A percentile compares a stretch with the other conserved stretches of the same genome.
Evolutionary conservation across 1,140 invertebrate genomes (phyloP).

Genomic region (Antheraea pernyi): DNA sequence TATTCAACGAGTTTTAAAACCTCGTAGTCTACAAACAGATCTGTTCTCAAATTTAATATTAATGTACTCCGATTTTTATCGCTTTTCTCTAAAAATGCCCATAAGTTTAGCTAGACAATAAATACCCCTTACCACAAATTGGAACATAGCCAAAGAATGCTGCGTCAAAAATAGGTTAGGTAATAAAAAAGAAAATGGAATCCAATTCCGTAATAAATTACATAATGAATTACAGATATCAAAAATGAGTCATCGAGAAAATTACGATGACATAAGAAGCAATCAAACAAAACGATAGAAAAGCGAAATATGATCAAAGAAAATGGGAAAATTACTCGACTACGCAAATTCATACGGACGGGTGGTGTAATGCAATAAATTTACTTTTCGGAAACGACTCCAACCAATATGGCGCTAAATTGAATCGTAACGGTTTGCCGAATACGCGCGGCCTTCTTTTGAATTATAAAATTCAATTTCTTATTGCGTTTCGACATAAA

Average conservation of each 20-base stretch:
- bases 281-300: conserved; percentile 26
- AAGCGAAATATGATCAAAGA: conserved; percentile 44
- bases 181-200: too few relatives aligned
- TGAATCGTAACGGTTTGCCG: conserved; percentile 46
- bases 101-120: too few relatives aligned
- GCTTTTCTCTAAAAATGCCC: too few relatives aligned
- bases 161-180: too few relatives aligned
- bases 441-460: conserved; percentile 31
- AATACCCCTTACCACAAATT: too few relatives aligned
- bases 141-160: too few relatives aligned
- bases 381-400: conserved; percentile 30
- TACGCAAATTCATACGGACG: neutral
- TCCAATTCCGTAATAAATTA: neutral
- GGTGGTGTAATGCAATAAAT: conserved; percentile 43
- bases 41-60: too few relatives aligned
- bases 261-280: conserved; percentile 29
- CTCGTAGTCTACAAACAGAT: too few relatives aligned
- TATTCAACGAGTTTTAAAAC: too few relatives aligned
- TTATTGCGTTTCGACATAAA: conserved; percentile 38
- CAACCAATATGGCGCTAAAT: conserved; percentile 53
- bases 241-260: conserved; percentile 6
- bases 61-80: too few relatives aligned
- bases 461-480: conserved; percentile 58
- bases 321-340: neutral
- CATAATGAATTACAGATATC: neutral